These are phyloP conservation scores for Brachionus koreanus DNA, from an alignment of 1,140 invertebrate species.

Conservation along the genomic window DNA sequence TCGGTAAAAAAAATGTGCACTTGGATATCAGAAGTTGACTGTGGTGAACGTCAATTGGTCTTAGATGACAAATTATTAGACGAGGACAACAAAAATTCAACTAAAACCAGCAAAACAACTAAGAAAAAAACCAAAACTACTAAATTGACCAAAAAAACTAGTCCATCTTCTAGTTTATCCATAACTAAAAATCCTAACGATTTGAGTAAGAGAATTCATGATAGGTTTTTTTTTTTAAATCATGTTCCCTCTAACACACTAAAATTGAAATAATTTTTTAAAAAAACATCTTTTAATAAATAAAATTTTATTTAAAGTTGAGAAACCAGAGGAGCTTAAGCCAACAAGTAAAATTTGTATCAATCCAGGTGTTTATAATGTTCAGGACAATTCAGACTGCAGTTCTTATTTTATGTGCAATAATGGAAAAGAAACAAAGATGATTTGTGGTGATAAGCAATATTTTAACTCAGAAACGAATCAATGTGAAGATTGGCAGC, in stretches of 20 bases:
- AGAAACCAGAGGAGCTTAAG: not conserved
- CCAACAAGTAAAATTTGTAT: not conserved
- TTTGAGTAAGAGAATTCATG: constrained; percentile 13
- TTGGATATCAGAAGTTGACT: constrained; percentile 22
- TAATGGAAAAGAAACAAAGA: constrained; percentile 11
- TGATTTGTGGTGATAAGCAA: constrained; percentile 34
- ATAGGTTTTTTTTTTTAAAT: not conserved
- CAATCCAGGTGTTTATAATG: constrained; percentile 8
- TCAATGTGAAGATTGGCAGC: constrained; percentile 43
- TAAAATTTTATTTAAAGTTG: constrained; percentile 3
- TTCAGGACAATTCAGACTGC: constrained; percentile 7
- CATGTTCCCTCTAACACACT: not conserved
- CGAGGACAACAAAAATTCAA: constrained; percentile 1
- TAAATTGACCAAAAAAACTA: constrained; percentile 30
- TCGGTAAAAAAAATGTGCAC: constrained; percentile 3
- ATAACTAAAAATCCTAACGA: not conserved
- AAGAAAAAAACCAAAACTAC: constrained; percentile 1
- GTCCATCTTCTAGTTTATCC: not conserved
- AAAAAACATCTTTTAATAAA: not conserved
- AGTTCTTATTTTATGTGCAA: constrained; percentile 22
- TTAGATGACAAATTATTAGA: not conserved
- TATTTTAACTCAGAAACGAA: constrained; percentile 31
- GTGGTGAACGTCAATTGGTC: constrained; percentile 29
- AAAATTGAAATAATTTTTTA: not conserved
- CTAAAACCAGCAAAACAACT: constrained; percentile 2